phyloP scores from a whole-genome alignment of 2,113 vertebrate genomes.

The Columba janthina region DNA sequence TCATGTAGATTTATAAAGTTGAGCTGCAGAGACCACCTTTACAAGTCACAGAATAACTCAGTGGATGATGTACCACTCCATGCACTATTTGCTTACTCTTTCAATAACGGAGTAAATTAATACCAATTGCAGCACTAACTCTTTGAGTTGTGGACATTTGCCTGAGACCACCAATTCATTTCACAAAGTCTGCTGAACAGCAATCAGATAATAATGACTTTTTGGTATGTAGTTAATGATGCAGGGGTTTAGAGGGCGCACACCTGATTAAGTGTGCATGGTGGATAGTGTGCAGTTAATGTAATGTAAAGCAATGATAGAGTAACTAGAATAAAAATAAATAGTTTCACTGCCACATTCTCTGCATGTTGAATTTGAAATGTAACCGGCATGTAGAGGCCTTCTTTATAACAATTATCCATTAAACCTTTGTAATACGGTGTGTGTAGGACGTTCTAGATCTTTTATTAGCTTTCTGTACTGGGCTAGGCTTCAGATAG shows the following conservation, averaged over 20 bases:
- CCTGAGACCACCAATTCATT: slow-evolving; percentile 28
- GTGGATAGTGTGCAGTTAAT: not conserved
- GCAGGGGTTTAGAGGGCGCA: not conserved
- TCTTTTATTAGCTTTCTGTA: not conserved
- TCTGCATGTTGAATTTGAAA: not conserved
- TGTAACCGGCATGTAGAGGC: not conserved
- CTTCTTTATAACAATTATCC: not conserved
- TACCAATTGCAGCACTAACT: not conserved
- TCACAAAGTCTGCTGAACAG: slow-evolving; percentile 25
- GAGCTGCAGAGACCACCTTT: not conserved
- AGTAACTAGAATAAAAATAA: slow-evolving; percentile 30
- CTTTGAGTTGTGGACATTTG: not conserved
- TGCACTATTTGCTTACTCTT: not conserved
- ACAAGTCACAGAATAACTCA: not conserved
- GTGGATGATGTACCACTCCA: not conserved
- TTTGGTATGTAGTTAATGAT: slow-evolving; percentile 29
- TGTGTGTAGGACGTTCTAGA: not conserved
- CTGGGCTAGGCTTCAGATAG: not conserved
- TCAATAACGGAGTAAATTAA: not conserved
- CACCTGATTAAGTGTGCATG: slow-evolving; percentile 29
- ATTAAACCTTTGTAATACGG: not conserved
- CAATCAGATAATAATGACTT: slow-evolving; percentile 56
- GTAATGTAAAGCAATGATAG: slow-evolving; percentile 20
- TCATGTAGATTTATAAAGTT: not conserved
- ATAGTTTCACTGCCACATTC: not conserved